Percentiles rank a stretch among this genome's conserved stretches.
These are phyloP conservation scores for Corella eumyota DNA, from an alignment of 23 tunicate genomes.

Conservation along the genomic window DNA sequence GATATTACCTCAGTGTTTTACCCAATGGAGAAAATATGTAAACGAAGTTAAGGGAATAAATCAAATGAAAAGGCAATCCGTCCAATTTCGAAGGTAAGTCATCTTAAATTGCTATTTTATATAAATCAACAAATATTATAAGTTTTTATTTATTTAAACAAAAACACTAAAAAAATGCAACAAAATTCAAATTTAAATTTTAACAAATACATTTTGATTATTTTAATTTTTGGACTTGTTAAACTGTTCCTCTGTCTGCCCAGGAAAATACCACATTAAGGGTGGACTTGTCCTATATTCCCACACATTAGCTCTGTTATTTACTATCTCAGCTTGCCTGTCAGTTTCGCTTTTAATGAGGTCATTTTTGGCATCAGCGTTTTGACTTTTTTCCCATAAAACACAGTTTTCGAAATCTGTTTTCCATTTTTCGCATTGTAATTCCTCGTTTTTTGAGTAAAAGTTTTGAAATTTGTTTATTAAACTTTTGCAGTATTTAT, in stretches of 20 bases:
- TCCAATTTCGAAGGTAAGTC: slow-evolving; percentile 32
- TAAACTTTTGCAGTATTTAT: slow-evolving; percentile 4
- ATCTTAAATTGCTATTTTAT: too few relatives aligned
- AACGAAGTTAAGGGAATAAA: slow-evolving; percentile 12
- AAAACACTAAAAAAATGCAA: not conserved
- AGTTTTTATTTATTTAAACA: too few relatives aligned
- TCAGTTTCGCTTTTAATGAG: not conserved
- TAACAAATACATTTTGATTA: not conserved
- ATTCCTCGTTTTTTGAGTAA: not conserved
- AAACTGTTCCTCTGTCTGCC: too few relatives aligned
- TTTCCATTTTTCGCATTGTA: slow-evolving; percentile 3
- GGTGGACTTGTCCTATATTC: slow-evolving; percentile 2
- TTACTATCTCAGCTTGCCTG: not conserved
- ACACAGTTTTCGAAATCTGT: not conserved
- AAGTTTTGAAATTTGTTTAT: not conserved
- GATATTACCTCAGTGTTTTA: slow-evolving; percentile 49
- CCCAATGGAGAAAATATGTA: slow-evolving; percentile 42
- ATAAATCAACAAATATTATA: too few relatives aligned
- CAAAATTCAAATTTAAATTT: not conserved
- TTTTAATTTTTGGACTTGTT: not conserved
- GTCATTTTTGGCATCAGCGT: not conserved
- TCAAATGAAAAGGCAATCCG: slow-evolving; percentile 25
- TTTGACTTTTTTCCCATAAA: not conserved
- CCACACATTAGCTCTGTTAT: slow-evolving; percentile 1
- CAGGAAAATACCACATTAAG: slow-evolving; percentile 3